A percentile compares a stretch with the other conserved stretches of the same genome.
Evolutionary conservation across 2,797 vertebrate species (phyloP).

Genomic region (Darevskia mixta): DNA sequence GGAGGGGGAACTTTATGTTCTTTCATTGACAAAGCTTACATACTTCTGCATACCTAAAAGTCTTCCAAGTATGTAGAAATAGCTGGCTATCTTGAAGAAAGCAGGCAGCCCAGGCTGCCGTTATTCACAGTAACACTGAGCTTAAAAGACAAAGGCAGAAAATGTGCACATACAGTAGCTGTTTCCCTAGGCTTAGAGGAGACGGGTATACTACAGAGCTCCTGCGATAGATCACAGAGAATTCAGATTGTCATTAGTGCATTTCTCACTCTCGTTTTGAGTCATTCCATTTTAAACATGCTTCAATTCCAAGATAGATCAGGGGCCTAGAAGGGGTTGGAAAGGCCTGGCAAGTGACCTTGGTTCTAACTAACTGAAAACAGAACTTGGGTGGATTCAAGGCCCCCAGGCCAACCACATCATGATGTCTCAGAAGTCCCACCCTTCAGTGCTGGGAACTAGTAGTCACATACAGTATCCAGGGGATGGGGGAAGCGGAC

Average conservation of each 20-base stretch:
- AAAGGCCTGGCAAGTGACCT: not conserved
- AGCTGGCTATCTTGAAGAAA: not conserved
- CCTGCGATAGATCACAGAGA: not conserved
- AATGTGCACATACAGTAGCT: not conserved
- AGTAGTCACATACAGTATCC: not conserved
- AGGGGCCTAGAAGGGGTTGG: not conserved
- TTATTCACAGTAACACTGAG: not conserved
- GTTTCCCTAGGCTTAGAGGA: not conserved
- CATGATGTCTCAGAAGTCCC: not conserved
- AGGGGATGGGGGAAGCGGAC: not conserved
- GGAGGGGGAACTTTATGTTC: not conserved
- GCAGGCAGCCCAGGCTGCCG: not conserved
- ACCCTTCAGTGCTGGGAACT: not conserved
- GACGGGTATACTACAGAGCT: not conserved
- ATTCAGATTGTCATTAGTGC: not conserved
- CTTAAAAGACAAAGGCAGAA: not conserved
- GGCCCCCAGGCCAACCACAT: not conserved
- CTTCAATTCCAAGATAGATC: not conserved
- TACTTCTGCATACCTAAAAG: not conserved
- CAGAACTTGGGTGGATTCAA: constrained; percentile 9
- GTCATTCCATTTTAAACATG: not conserved
- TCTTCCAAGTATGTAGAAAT: not conserved
- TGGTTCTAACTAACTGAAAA: constrained; percentile 10
- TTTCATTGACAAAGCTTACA: not conserved
- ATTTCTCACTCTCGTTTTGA: not conserved